Evolutionary conservation across 2,797 vertebrate species (phyloP), one percentile per base, ranked within the genome.

Genomic region (Fundulus diaphanus): DNA sequence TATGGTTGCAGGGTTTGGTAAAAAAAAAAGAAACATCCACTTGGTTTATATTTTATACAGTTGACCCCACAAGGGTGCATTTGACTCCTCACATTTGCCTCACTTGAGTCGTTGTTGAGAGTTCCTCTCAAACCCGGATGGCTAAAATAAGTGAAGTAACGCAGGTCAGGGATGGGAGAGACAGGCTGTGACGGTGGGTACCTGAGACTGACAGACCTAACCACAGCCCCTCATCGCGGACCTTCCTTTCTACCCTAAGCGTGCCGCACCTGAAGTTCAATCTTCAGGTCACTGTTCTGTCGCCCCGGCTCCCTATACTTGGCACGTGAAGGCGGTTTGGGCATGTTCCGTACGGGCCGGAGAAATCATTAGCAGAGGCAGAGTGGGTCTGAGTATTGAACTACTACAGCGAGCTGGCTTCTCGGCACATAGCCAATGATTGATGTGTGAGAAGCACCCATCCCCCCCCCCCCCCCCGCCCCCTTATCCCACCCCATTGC

Each of bases 361-460:
- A 66, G 72, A 73, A 54, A 85, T 87, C 77, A 87, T 92, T 83
- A 86, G 68, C 54, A 81, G 74, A 57, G 61, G 75, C 59, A 66
- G 82, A 90, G 68, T 70, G 85, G 82, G 78, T 89, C 68, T 4
- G 74, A 81, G 87, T 82, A 84, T 85, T 93, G 86, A 93, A 95
- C 92, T 81, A 87, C 86, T 88, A 89, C 87, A 90, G 92, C 88
- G 88, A 87, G 83, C 92, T 76, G 87, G 87, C 88, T 93, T 85
- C 85, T 90, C 90, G 46, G 90, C 91, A 83, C 88, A 84, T 82
- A 87, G 92, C 84, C 87, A 86, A 74, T 95, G 94, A 96, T 92
- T 96, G 95, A 95, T 95, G 94, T 92, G 91, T 89, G 91, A 92
- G 92, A 90, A 89, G 87, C 89, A 73, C 92, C 94, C 94, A 89